Conservation (phyloP, 2,888 invertebrate genomes). For the Rotaria sp. region DNA sequence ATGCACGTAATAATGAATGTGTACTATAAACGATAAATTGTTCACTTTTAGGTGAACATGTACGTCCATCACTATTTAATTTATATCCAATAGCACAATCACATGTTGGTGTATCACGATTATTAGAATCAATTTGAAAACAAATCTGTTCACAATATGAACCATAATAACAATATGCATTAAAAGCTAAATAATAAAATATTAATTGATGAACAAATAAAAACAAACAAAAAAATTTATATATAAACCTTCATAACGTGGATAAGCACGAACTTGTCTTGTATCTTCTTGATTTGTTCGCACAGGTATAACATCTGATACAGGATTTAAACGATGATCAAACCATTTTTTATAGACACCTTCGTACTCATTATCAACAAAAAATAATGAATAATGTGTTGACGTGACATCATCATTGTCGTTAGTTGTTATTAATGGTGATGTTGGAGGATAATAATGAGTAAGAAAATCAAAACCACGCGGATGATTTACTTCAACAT, state of each 20-base stretch:
- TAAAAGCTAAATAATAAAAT: background rate
- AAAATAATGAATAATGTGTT: background rate
- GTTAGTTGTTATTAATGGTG: background rate
- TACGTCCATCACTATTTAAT: constrained; percentile 68
- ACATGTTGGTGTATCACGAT: constrained; percentile 68
- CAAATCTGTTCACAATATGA: constrained; percentile 30
- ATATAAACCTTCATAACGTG: background rate
- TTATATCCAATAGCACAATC: constrained; percentile 82
- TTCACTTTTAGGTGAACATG: constrained; percentile 52
- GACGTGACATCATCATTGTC: background rate
- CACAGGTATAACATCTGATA: background rate
- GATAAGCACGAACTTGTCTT: background rate
- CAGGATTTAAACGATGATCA: background rate
- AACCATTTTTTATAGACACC: constrained; percentile 1
- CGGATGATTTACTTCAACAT: background rate
- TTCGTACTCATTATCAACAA: background rate
- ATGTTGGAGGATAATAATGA: background rate
- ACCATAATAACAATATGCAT: constrained; percentile 28
- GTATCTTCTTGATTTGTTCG: constrained; percentile 5
- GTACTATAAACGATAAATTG: constrained; percentile 43
- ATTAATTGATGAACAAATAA: background rate
- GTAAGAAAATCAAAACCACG: constrained; percentile 29
- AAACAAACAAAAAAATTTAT: background rate
- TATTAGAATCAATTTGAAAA: background rate
- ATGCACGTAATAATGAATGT: constrained; percentile 69